Conservation (phyloP, 2,888 invertebrate genomes). For the Cartodere bifasciata region DNA sequence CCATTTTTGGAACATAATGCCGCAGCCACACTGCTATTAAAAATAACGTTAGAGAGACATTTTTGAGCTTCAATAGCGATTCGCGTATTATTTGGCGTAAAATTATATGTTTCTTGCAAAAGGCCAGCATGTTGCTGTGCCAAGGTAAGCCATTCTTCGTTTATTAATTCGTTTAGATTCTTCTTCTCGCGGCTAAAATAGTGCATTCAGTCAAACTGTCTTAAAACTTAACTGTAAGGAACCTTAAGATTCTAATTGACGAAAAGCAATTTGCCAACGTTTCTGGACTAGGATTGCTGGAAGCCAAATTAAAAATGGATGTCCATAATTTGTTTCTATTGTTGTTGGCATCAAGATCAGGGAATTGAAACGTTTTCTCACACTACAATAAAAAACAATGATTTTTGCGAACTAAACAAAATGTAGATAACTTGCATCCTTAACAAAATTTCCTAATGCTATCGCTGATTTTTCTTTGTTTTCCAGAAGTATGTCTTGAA, state of each 20-base stretch:
- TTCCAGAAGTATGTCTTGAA: no score
- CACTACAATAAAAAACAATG: no score
- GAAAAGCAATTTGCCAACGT: constrained; percentile 45
- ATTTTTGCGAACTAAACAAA: no score
- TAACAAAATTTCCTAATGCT: no score
- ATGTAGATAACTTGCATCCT: no score
- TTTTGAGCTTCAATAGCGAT: constrained; percentile 69
- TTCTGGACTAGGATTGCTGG: no score
- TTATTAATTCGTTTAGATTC: constrained; percentile 53
- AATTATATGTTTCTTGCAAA: constrained; percentile 32
- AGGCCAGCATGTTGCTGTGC: constrained; percentile 56
- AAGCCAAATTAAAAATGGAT: no score
- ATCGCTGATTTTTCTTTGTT: no score
- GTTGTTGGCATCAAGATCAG: no score
- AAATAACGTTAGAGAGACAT: constrained; percentile 79
- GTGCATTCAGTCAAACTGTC: background rate
- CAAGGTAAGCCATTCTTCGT: constrained; percentile 52
- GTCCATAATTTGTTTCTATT: no score
- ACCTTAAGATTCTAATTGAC: constrained; percentile 56
- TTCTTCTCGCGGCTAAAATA: constrained; percentile 65
- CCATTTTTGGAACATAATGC: constrained; percentile 46
- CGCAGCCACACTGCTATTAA: constrained; percentile 55
- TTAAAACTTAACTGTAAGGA: constrained; percentile 13
- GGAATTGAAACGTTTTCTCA: no score
- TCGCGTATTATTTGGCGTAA: constrained; percentile 37